Base-by-base conservation (phyloP, 2,888 invertebrate species). In the Mythimna pallens region DNA sequence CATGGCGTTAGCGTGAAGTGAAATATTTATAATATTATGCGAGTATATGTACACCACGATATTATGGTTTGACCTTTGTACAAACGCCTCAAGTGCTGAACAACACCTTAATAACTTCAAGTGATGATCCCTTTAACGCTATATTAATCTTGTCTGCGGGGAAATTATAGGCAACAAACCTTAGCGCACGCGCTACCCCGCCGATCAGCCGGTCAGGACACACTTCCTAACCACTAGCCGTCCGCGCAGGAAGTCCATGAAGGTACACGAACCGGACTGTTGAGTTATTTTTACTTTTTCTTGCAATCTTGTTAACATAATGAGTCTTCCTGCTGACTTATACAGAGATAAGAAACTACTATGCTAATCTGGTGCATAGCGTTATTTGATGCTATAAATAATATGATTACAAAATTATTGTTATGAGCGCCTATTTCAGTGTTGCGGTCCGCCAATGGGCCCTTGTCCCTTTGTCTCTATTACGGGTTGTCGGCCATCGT, bases 391-490 rank as follows among this genome's bases (percentile, higher is more conserved):
- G 73, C 85, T 79, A 80, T 80, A 86, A 89, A 86, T 85, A 83
- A 83, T 84, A 87, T 88, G 83, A 89, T 88, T 87, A 80, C 75
- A 76, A 76, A 82, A 85, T 90, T 87, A 89, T 89, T 90, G 88
- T 89, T 89, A 85, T 84, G 87, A 86, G 65, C 71, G 70, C 75
- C 78, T 85, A 87, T 86, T 87, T 78, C 85, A 83, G 66, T 81
- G 77, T 75, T 82, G 79, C 85, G 86, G 87, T 84, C 86, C 86
- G 73, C 89, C 88, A 88, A 90, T 86, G 89, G 90, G 81, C 89
- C 82, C 90, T 91, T 93, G 93, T 94, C 91, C 91, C 93, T 95
- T 95, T 94, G 94, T 94, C 94, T 94, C 91, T 94, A 93, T 95
- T 94, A 94, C 91, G 86, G 89, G 87, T 88, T 89, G 89, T 88